Conservation (phyloP, 2,888 invertebrate species). For the Pyrgus malvae region DNA sequence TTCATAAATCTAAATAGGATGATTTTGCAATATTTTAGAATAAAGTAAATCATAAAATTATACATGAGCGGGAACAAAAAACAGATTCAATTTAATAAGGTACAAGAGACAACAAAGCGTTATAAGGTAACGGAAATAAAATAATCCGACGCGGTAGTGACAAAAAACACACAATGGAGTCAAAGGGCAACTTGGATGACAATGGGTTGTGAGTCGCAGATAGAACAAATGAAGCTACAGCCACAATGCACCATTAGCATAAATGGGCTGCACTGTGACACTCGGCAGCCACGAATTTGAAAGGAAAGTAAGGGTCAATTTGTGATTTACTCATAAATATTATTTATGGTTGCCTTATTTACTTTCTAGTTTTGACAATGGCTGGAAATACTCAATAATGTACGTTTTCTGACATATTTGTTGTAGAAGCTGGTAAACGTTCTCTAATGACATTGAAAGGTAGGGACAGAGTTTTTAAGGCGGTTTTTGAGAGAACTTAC, state of each 20-base stretch:
- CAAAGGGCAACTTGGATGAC: slow-evolving; percentile 74
- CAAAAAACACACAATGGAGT: slow-evolving; percentile 80
- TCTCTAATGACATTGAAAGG: background rate
- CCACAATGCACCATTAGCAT: slow-evolving; percentile 78
- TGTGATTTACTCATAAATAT: slow-evolving; percentile 39
- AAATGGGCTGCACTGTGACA: slow-evolving; percentile 59
- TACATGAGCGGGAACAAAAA: slow-evolving; percentile 27
- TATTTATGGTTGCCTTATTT: slow-evolving; percentile 33
- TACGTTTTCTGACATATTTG: background rate
- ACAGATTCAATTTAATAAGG: slow-evolving; percentile 48
- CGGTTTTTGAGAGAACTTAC: too few relatives aligned
- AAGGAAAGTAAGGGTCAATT: slow-evolving; percentile 42
- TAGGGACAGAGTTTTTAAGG: too few relatives aligned
- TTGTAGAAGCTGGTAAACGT: background rate
- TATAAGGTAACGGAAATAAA: slow-evolving; percentile 76
- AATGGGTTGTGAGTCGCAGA: slow-evolving; percentile 58
- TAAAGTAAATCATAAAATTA: slow-evolving; percentile 21
- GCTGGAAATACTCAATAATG: slow-evolving; percentile 20
- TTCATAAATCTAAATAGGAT: too few relatives aligned
- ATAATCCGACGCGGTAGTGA: slow-evolving; percentile 68
- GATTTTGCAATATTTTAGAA: slow-evolving; percentile 26
- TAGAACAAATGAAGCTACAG: slow-evolving; percentile 74
- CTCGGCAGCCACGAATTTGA: slow-evolving; percentile 33
- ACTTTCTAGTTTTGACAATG: slow-evolving; percentile 39
- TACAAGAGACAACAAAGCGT: slow-evolving; percentile 60